These are phyloP conservation scores for Torymus aiolomorphi DNA, from an alignment of 2,888 invertebrate species.

Conservation along the genomic window DNA sequence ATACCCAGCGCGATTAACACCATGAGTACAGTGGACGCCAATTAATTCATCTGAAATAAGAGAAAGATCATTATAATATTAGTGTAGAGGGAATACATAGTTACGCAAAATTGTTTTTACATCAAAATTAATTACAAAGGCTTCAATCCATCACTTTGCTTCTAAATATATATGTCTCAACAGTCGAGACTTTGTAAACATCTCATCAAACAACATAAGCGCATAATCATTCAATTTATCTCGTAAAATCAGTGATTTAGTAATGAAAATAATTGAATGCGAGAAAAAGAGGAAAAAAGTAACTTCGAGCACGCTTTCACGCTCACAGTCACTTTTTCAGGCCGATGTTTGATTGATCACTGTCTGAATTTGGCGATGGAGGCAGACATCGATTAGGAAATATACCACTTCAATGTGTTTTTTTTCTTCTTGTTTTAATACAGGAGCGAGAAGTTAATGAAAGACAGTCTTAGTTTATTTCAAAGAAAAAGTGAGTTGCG, in stretches of 20 bases:
- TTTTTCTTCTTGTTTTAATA: too few relatives aligned
- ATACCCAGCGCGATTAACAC: conserved; percentile 87
- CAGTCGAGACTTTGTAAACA: conserved; percentile 16
- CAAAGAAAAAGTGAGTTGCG: too few relatives aligned
- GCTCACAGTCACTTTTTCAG: too few relatives aligned
- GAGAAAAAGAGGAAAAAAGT: too few relatives aligned
- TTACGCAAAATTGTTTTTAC: neutral
- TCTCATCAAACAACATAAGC: conserved; percentile 22
- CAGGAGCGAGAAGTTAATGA: too few relatives aligned
- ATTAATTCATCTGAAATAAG: conserved; percentile 80
- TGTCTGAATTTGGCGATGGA: conserved; percentile 25
- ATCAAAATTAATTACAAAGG: conserved; percentile 21
- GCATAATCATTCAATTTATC: conserved; percentile 26
- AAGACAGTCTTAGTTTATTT: too few relatives aligned
- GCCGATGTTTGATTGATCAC: conserved; percentile 24
- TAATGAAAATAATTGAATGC: neutral
- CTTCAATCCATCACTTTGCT: conserved; percentile 25
- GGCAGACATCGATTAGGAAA: conserved; percentile 34
- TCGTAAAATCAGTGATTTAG: conserved; percentile 19
- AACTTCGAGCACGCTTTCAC: too few relatives aligned
- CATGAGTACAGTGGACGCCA: conserved; percentile 90
- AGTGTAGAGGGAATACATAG: neutral
- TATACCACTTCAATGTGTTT: conserved; percentile 10
- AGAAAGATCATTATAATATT: conserved; percentile 12
- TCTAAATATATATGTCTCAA: neutral